Evolutionary conservation across 2,888 invertebrate genomes (phyloP).

Genomic region (Eueremaeus valkanovi): DNA sequence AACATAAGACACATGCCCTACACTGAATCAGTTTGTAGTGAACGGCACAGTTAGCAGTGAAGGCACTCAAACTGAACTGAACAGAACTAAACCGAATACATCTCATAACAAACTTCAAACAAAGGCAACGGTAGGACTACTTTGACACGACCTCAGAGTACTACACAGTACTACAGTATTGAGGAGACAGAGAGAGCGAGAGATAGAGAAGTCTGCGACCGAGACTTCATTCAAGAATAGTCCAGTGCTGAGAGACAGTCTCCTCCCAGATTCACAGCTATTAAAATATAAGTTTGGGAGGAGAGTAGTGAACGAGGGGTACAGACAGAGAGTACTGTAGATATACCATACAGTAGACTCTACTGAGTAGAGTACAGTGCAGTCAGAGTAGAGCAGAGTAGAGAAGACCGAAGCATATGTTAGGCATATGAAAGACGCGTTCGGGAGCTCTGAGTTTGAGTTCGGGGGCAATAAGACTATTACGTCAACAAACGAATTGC

Average conservation of each 20-base stretch:
- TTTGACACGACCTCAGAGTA: conserved; percentile 33
- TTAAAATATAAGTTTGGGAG: conserved; percentile 18
- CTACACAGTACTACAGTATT: no score
- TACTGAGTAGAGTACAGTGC: conserved; percentile 19
- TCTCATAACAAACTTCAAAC: conserved; percentile 17
- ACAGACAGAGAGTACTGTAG: conserved; percentile 8
- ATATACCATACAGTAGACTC: no score
- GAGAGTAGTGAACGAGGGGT: conserved; percentile 9
- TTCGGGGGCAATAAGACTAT: conserved; percentile 16
- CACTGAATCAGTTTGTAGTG: neutral
- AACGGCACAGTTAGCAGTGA: neutral
- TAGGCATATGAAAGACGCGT: neutral
- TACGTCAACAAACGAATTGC: conserved; percentile 8
- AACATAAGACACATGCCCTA: conserved; percentile 19
- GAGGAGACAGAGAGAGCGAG: conserved; percentile 1
- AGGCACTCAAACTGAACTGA: neutral
- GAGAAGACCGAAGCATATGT: neutral
- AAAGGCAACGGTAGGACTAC: conserved; percentile 25
- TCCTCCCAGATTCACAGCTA: neutral
- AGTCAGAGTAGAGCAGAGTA: conserved; percentile 30
- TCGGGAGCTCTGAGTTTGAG: neutral
- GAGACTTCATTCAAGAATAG: conserved; percentile 23
- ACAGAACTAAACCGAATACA: neutral
- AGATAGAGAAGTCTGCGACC: neutral
- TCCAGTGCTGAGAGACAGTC: neutral